phyloP scores from a whole-genome alignment of 1,140 invertebrate genomes.

The Melitaea cinxia region DNA sequence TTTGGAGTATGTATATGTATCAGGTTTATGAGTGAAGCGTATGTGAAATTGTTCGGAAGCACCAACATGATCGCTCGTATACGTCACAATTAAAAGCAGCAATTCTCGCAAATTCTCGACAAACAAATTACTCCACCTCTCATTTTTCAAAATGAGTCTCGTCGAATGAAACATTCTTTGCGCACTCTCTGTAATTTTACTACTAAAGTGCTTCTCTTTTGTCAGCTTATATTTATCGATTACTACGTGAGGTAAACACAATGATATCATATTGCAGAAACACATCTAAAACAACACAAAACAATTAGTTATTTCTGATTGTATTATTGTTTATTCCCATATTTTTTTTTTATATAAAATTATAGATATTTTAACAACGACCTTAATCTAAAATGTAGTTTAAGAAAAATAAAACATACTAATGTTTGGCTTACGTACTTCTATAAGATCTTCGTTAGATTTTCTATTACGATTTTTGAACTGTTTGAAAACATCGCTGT shows the following conservation, averaged over 20 bases:
- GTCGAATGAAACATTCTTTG: conserved; percentile 57
- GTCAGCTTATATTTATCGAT: conserved; percentile 57
- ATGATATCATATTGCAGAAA: conserved; percentile 56
- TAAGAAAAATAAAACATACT: no score
- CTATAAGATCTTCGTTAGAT: conserved; percentile 47
- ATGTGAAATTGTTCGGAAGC: conserved; percentile 48
- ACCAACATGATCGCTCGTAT: conserved; percentile 50
- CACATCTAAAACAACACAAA: conserved; percentile 48
- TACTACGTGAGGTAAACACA: conserved; percentile 64
- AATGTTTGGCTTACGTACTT: conserved; percentile 41
- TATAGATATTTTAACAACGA: no score
- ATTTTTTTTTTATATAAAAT: no score
- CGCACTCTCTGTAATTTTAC: conserved; percentile 36
- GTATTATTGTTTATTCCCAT: no score
- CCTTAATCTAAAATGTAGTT: no score
- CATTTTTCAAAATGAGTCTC: conserved; percentile 52
- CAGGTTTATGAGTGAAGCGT: conserved; percentile 37
- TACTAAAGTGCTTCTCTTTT: conserved; percentile 29
- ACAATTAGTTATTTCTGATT: no score
- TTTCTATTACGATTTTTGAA: conserved; percentile 35
- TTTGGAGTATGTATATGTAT: conserved; percentile 53
- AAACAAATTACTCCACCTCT: conserved; percentile 64
- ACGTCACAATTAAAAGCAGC: conserved; percentile 47
- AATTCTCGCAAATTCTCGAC: conserved; percentile 65
- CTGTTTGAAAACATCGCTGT: conserved; percentile 47